Percentiles rank a stretch among this genome's conserved stretches.
phyloP scores from a whole-genome alignment of 2,113 vertebrate genomes.

The Empidonax traillii region DNA sequence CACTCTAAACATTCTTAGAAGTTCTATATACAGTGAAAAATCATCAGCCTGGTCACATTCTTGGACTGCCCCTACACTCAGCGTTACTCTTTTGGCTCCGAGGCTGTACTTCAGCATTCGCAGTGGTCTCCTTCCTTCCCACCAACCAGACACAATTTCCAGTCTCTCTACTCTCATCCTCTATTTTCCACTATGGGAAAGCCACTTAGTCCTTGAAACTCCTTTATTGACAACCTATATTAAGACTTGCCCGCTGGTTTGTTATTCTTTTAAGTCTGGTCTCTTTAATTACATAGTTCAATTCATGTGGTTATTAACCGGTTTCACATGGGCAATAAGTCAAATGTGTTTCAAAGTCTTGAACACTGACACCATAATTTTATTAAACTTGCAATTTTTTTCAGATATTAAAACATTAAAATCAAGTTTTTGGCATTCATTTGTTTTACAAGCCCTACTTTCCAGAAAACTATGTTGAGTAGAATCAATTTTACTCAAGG shows the following conservation, averaged over 20 bases:
- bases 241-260: background rate
- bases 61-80: background rate
- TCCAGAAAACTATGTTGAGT: background rate
- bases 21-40: background rate
- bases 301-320: background rate
- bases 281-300: background rate
- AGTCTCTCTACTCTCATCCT: background rate
- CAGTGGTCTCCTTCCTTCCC: background rate
- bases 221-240: background rate
- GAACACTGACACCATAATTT: background rate
- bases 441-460: slow-evolving; percentile 22
- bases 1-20: background rate
- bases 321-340: background rate
- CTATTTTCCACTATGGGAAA: background rate
- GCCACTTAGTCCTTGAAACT: background rate
- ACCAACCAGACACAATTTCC: background rate
- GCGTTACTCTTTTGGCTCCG: background rate
- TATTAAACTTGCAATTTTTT: background rate
- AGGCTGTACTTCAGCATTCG: background rate
- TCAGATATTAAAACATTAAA: slow-evolving; percentile 8
- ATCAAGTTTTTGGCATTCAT: background rate
- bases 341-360: background rate
- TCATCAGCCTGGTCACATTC: background rate
- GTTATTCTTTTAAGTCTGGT: background rate
- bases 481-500: slow-evolving; percentile 30